Conservation (phyloP, 2,888 invertebrate genomes). For the Leptothorax acervorum region DNA sequence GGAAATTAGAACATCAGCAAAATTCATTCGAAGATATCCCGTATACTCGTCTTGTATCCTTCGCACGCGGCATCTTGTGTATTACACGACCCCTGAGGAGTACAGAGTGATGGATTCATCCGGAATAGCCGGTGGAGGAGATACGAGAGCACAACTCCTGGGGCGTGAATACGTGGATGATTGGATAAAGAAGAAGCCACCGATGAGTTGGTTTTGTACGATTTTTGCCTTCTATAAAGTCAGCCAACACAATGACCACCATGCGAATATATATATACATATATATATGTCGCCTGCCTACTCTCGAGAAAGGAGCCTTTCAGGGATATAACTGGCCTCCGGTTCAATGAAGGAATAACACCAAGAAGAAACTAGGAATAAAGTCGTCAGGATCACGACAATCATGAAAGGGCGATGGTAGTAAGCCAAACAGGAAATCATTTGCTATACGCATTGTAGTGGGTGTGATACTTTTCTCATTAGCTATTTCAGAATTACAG, state of each 20-base stretch:
- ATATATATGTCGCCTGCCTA: slow-evolving; percentile 48
- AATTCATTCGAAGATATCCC: slow-evolving; percentile 39
- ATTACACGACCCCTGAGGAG: slow-evolving; percentile 65
- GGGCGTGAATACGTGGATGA: slow-evolving; percentile 83
- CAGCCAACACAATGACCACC: slow-evolving; percentile 74
- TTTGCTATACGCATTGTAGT: slow-evolving; percentile 27
- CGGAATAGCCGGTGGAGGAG: slow-evolving; percentile 43
- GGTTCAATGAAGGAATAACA: slow-evolving; percentile 62
- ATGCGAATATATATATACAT: slow-evolving; percentile 36
- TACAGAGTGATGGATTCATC: slow-evolving; percentile 74
- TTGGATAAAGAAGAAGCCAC: slow-evolving; percentile 82
- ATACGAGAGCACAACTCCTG: slow-evolving; percentile 58
- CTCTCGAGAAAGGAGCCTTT: slow-evolving; percentile 59
- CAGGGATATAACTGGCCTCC: slow-evolving; percentile 23
- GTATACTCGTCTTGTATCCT: slow-evolving; percentile 51
- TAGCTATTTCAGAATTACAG: slow-evolving; percentile 2
- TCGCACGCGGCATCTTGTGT: slow-evolving; percentile 64
- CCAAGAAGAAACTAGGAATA: slow-evolving; percentile 42
- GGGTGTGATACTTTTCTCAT: slow-evolving; percentile 37
- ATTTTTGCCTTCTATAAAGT: slow-evolving; percentile 73
- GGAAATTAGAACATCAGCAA: slow-evolving; percentile 74
- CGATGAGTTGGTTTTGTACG: slow-evolving; percentile 64
- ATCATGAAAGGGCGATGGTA: background rate
- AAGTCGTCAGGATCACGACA: slow-evolving; percentile 61
- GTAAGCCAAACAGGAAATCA: slow-evolving; percentile 40